Evolutionary conservation across 2,797 vertebrate species (phyloP), one percentile per base, ranked within the genome.

Genomic region (Leptodactylus fallax): DNA sequence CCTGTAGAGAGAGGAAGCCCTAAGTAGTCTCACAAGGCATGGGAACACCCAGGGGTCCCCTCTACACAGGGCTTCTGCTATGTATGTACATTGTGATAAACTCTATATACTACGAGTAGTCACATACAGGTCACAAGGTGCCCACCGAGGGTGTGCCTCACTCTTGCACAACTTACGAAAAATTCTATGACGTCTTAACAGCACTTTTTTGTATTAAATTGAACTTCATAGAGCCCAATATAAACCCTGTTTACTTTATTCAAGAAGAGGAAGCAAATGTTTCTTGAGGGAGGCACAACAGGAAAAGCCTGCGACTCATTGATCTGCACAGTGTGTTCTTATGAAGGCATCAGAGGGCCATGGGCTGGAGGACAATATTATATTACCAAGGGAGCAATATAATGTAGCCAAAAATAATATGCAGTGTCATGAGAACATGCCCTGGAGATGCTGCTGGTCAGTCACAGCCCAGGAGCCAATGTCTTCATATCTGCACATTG

Each of bases 291-390:
- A 72, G 80, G 78, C 69, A 87, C 78, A 81, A 74, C 86, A 87
- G 79, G 86, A 87, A 87, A 87, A 80, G 79, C 69, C 86, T 87
- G 86, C 55, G 69, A 74, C 85, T 87, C 85, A 72, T 81, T 81
- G 85, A 87, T 87, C 53, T 87, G 67, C 84, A 58, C 83, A 85
- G 83, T 60, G 53, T 77, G 69, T 67, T 47, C 85, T 72, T 71
- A 56, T 17, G 84, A 86, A 86, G 85, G 85, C 77, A 80, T 86
- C 77, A 78, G 67, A 58, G 53, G 58, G 14, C 67, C 67, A 79
- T 21, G 79, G 79, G 56, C 79, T 25, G 58, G 27, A 78, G 86
- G 49, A 81, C 49, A 83, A 82, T 83, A 79, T 69, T 85, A 67
- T 79, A 88, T 49, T 88, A 84, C 81, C 81, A 71, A 60, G 82